Conservation (phyloP, 2,113 vertebrate species). For the Microtus richardsoni region DNA sequence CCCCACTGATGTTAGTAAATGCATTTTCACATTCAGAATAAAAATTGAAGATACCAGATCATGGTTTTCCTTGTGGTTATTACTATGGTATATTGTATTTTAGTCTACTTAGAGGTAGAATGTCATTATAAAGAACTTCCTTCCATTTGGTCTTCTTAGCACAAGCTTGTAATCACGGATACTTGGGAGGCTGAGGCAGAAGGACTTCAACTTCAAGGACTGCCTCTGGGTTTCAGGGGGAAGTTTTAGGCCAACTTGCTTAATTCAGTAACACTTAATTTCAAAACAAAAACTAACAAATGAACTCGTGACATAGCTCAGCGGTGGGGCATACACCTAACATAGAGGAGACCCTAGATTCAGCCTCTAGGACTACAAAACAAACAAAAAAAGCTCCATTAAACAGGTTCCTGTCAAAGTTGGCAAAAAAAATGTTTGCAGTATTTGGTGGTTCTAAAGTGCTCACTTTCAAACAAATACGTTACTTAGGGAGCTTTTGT, state of each 20-base stretch:
- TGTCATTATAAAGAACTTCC: constrained; percentile 20
- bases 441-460: constrained; percentile 18
- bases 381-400: not conserved
- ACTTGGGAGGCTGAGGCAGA: not conserved
- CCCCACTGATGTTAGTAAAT: not conserved
- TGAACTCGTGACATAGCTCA: not conserved
- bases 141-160: not conserved
- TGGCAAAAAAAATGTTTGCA: not conserved
- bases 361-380: not conserved
- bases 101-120: constrained; percentile 25
- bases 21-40: constrained; percentile 24
- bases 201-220: not conserved
- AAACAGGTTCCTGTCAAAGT: not conserved
- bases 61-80: constrained; percentile 23
- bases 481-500: constrained; percentile 5
- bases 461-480: not conserved
- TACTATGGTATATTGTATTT: constrained; percentile 27
- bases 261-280: not conserved
- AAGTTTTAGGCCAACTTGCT: not conserved
- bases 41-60: constrained; percentile 23
- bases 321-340: too few relatives aligned
- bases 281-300: not conserved
- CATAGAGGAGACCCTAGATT: not conserved
- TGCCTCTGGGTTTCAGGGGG: not conserved
- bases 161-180: not conserved